Base-by-base conservation (phyloP, 2,888 invertebrate species). In the Brachypterus glaber region DNA sequence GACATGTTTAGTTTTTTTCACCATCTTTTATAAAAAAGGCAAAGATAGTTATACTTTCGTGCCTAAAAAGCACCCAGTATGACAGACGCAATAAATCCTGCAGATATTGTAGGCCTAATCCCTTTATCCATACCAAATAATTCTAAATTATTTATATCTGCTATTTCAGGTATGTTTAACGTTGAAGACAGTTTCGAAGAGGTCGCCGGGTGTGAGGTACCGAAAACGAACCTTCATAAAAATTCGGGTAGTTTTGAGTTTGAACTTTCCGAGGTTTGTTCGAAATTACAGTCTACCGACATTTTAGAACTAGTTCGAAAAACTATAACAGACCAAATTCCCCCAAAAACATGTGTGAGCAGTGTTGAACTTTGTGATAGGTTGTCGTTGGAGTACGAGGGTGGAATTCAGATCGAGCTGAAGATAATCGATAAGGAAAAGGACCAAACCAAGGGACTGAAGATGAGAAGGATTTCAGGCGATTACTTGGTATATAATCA, bases 401-500 rank as follows among this genome's bases (percentile, higher is more conserved):
- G 86, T 1, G 89, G 88, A 0, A 78, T 90, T 46, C 88, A 89
- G 63, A 87, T 90, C 18, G 88, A 89, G 55, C 64, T 91, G 54
- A 78, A 84, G 50, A 78, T 90, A 7, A 81, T 85, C 52, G 82
- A 46, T 75, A 81, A 53, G 49, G 65, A 55, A 34, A 60, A 79
- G 56, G 80, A 82, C 55, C n/a, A n/a, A n/a, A 78, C 77, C 33
- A 87, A 86, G 51, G 87, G 87, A 4, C 72, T 90, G 52, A 88
- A 89, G 52, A 77, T 91, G 77, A 69, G 89, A 37, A 69, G 89
- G 56, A 86, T 91, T 52, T 88, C 88, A 0, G 90, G 90, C 3
- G 90, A 91, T 64, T 86, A 86, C 63, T 71, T 82, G 50, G 86
- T 88, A 58, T 90, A 89, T 58, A 86, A 85, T 45, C 85, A 87